Evolutionary conservation across 2,113 vertebrate genomes (phyloP), one percentile per base, ranked within the genome.

Genomic region (Oostethus manadensis): DNA sequence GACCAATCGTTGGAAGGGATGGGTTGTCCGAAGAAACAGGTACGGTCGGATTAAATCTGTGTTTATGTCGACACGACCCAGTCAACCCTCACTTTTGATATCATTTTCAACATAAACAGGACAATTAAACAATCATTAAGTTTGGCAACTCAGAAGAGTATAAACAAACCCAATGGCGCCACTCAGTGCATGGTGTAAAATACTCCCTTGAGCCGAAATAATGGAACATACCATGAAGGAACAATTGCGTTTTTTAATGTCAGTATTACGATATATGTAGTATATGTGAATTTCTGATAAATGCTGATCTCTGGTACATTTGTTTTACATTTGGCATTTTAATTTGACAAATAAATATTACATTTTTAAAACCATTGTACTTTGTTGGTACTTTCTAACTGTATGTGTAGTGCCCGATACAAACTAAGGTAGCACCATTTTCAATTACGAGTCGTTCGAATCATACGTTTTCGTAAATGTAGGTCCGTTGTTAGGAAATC

Each of bases 11-110:
- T 4, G 6, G n/a, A 0, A 48, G 51, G 43, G 10, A 55, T 46
- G 66, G 49, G 68, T 62, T 42, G 38, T 26, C 29, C 21, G 44
- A 51, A 44, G 60, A 64, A 84, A 81, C 82, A 88, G 81, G 82
- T 83, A 80, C 85, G 67, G 68, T 33, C 66, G 71, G 38, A 47
- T 17, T 35, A 59, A 40, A 64, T 21, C 1, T 38, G 17, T 4
- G n/a, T n/a, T 54, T 9, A 29, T 22, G 23, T 56, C 9, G 1
- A 57, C 22, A 10, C 8, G 8, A 8, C 8, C 22, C 6, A 57
- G 8, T 26, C 4, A 57, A 57, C 6, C 17, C 16, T 33, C 10
- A 7, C 22, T 44, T 10, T 43, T 21, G 8, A 45, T 57, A n/a
- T 18, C 13, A 47, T 22, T 26, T 26, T 22, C 18, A 20, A 56